Evolutionary conservation across 2,797 vertebrate genomes (phyloP).

Genomic region (Avahi laniger): DNA sequence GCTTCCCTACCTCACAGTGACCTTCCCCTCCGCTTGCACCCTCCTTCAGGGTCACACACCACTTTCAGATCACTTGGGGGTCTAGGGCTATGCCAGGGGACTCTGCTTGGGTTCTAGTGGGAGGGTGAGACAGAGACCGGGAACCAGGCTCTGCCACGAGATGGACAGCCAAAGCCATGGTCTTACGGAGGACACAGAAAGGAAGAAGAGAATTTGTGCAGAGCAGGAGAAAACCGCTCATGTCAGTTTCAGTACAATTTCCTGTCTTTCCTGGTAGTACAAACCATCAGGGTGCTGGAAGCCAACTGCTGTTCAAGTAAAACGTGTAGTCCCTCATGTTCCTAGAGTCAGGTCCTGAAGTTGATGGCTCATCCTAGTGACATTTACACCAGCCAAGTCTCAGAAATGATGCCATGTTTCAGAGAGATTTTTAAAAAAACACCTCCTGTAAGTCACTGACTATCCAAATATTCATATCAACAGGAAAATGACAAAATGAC

Average conservation of each 20-base stretch:
- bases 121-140: not conserved
- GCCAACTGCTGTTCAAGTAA: not conserved
- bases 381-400: not conserved
- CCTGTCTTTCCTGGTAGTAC: not conserved
- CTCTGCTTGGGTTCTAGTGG: not conserved
- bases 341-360: not conserved
- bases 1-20: not conserved
- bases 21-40: not conserved
- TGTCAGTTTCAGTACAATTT: not conserved
- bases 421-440: not conserved
- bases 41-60: not conserved
- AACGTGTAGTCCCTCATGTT: not conserved
- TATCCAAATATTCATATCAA: not conserved
- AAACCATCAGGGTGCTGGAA: conserved; percentile 19
- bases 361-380: not conserved
- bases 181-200: not conserved
- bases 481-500: not conserved
- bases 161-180: not conserved
- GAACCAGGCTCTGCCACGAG: not conserved
- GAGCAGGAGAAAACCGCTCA: not conserved
- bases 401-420: not conserved
- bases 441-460: not conserved
- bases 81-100: not conserved
- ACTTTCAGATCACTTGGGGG: not conserved
- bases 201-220: not conserved